Base-by-base conservation (phyloP, 2,113 vertebrate genomes). In the Microcebus jonahi region DNA sequence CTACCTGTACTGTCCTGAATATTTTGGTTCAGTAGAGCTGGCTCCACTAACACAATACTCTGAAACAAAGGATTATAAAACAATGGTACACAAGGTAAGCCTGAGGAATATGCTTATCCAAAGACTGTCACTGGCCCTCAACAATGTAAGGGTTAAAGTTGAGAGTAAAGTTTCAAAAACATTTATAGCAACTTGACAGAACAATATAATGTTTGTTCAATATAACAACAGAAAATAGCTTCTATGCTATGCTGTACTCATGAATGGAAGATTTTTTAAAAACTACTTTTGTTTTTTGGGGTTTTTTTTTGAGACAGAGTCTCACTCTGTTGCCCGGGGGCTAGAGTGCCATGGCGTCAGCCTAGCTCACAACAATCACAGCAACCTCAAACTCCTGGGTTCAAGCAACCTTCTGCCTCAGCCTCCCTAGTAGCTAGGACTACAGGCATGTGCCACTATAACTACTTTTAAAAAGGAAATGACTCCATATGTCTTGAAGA, bases 391-490 rank as follows among this genome's bases (percentile, higher is more conserved):
- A 45, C 45, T 45, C 45, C 45, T 45, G 45, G 45, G 45, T 45
- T 45, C 42, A 45, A 45, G 42, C 42, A 45, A 45, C 42, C 42
- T 45, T 45, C 42, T 45, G 42, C 42, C 42, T 45, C 45, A 45
- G 45, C 45, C 45, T 45, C 45, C 45, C 45, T 45, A 45, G 45
- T 45, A 45, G 6, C 45, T 45, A 45, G 45, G 45, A 45, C 45
- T 45, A 45, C 45, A 45, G 45, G 45, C 45, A 45, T 45, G 45
- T 45, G 8, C 45, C 45, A 45, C 45, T 45, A 45, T 45, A 42
- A 36, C 34, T 48, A 21, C 42, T n/a, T 96, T 55, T 21, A 61
- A 92, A 88, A 77, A 90, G 34, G 25, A 89, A 80, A 83, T 59
- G 36, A 73, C 18, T 63, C 9, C 2, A 79, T 2, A 1, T 50